These are phyloP conservation scores for Cephus pulcher DNA, from an alignment of 2,888 invertebrate species.

Conservation along the genomic window DNA sequence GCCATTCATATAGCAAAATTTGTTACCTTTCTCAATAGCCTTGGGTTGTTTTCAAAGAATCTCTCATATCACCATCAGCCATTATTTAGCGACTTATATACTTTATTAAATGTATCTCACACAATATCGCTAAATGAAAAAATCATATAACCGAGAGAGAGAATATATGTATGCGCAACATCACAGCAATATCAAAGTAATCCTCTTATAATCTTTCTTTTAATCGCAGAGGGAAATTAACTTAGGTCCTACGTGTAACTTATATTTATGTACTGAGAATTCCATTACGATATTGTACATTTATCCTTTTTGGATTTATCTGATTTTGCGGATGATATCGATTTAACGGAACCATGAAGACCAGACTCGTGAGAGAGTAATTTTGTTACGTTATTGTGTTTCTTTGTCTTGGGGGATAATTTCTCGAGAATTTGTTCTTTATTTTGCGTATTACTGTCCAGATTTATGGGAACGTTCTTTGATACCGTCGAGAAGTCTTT, in stretches of 20 bases:
- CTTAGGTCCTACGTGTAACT: not conserved
- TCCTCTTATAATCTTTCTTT: slow-evolving; percentile 15
- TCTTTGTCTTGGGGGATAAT: slow-evolving; percentile 8
- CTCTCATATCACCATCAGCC: slow-evolving; percentile 53
- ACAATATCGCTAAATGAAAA: slow-evolving; percentile 42
- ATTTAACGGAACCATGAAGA: slow-evolving; percentile 43
- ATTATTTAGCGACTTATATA: slow-evolving; percentile 39
- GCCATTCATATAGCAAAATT: slow-evolving; percentile 51
- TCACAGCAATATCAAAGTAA: slow-evolving; percentile 16
- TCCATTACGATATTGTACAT: slow-evolving; percentile 27
- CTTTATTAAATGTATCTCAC: slow-evolving; percentile 60
- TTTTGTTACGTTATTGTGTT: slow-evolving; percentile 3
- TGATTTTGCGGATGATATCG: slow-evolving; percentile 41
- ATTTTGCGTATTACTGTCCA: not conserved
- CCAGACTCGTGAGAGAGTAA: slow-evolving; percentile 29
- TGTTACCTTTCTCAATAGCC: slow-evolving; percentile 45
- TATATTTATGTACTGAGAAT: not conserved
- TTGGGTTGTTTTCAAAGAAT: slow-evolving; percentile 12
- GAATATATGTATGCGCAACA: slow-evolving; percentile 12
- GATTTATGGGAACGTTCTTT: not conserved
- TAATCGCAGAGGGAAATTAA: slow-evolving; percentile 15
- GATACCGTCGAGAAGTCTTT: not conserved
- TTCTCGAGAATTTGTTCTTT: not conserved
- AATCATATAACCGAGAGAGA: slow-evolving; percentile 13
- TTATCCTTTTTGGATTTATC: slow-evolving; percentile 33